Conservation (phyloP, 2,797 vertebrate species). For the Sebastes dallii region DNA sequence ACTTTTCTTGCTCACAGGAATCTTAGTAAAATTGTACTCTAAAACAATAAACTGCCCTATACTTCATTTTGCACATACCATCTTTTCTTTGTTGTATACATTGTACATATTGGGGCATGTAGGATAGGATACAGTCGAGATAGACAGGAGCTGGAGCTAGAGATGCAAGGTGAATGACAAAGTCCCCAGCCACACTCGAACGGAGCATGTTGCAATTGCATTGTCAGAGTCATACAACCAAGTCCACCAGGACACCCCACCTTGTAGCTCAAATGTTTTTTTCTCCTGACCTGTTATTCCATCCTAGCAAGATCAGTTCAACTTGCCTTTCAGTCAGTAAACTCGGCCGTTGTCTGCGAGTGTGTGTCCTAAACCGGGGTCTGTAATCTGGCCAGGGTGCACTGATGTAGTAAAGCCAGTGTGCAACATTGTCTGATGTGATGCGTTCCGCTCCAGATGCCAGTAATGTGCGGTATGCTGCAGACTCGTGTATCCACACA, state of each 20-base stretch:
- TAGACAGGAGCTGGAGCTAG: neutral
- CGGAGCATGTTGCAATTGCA: too few relatives aligned
- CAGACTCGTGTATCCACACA: slow-evolving; percentile 29
- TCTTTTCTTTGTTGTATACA: neutral
- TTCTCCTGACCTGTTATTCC: neutral
- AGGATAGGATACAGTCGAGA: neutral
- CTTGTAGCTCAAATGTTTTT: neutral
- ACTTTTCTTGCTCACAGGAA: neutral
- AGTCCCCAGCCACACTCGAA: neutral
- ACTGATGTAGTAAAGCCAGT: slow-evolving; percentile 53
- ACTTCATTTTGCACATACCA: neutral
- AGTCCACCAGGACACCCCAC: neutral
- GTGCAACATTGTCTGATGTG: slow-evolving; percentile 45
- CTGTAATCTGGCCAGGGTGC: slow-evolving; percentile 14
- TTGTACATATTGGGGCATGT: neutral
- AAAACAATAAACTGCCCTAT: neutral
- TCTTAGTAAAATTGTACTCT: neutral
- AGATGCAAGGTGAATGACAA: neutral
- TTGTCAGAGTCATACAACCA: neutral
- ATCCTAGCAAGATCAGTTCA: neutral
- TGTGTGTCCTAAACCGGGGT: neutral
- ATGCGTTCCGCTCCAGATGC: slow-evolving; percentile 49
- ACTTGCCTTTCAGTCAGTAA: neutral
- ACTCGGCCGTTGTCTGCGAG: neutral
- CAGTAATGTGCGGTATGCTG: slow-evolving; percentile 54